Evolutionary conservation across 2,797 vertebrate species (phyloP).

Genomic region (Sciurus carolinensis): DNA sequence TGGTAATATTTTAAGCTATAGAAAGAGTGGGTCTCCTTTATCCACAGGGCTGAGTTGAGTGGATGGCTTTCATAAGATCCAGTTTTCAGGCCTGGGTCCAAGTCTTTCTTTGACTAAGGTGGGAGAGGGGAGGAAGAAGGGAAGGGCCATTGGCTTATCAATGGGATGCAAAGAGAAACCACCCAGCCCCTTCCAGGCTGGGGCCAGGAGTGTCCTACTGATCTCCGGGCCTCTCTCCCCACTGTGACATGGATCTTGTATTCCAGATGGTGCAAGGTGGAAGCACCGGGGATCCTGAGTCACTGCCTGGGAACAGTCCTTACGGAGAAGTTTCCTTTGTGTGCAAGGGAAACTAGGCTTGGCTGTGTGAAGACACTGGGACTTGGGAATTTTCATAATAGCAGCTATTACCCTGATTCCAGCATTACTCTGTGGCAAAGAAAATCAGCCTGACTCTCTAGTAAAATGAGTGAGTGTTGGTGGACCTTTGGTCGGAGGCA

Average conservation of each 20-base stretch:
- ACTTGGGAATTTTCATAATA: neutral
- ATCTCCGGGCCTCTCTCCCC: neutral
- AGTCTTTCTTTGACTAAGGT: neutral
- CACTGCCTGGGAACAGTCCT: neutral
- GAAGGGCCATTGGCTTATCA: neutral
- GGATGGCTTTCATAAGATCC: neutral
- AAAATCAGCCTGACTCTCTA: neutral
- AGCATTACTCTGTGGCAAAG: neutral
- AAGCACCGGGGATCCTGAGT: neutral
- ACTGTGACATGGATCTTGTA: neutral
- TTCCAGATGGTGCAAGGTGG: neutral
- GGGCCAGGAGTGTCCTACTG: neutral
- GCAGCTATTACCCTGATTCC: neutral
- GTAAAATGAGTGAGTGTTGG: neutral
- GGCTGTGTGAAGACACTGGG: neutral
- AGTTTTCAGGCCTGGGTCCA: neutral
- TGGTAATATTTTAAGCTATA: neutral
- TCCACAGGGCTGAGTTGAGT: neutral
- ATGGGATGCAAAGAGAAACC: neutral
- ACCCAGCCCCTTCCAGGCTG: neutral
- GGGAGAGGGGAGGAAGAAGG: neutral
- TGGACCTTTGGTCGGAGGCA: neutral
- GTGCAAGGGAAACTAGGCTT: neutral
- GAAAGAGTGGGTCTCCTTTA: neutral
- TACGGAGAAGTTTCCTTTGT: neutral